Evolutionary conservation across 2,888 invertebrate species (phyloP).

Genomic region (Athalia cordata): DNA sequence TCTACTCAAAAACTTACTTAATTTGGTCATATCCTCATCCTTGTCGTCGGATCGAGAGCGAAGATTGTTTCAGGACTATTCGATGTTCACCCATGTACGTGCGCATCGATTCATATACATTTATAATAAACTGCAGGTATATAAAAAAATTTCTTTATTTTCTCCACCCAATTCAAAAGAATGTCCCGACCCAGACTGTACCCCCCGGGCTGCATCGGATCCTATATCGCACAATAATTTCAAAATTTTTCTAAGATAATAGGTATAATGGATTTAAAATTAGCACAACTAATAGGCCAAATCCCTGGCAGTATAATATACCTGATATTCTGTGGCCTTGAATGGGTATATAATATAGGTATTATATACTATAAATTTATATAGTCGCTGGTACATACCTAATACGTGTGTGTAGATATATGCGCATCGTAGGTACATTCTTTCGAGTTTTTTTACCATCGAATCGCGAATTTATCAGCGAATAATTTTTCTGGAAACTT

Average conservation of each 20-base stretch:
- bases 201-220: slow-evolving; percentile 9
- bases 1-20: not conserved
- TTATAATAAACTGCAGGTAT: no score
- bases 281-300: slow-evolving; percentile 44
- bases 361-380: slow-evolving; percentile 17
- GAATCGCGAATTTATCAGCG: no score
- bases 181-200: slow-evolving; percentile 30
- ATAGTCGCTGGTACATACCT: slow-evolving; percentile 10
- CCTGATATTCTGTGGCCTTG: slow-evolving; percentile 15
- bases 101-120: no score
- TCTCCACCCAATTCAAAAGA: slow-evolving; percentile 4
- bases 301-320: slow-evolving; percentile 10
- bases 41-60: slow-evolving; percentile 34
- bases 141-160: not conserved
- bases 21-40: slow-evolving; percentile 37
- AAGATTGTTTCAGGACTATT: slow-evolving; percentile 36
- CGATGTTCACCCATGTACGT: no score
- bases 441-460: not conserved
- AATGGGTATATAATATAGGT: slow-evolving; percentile 26
- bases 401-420: not conserved
- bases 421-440: not conserved
- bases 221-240: slow-evolving; percentile 27
- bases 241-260: slow-evolving; percentile 41
- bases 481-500: not conserved
- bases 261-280: slow-evolving; percentile 44